These are phyloP conservation scores for Orthosia cruda DNA, from an alignment of 2,888 invertebrate genomes.

Conservation along the genomic window DNA sequence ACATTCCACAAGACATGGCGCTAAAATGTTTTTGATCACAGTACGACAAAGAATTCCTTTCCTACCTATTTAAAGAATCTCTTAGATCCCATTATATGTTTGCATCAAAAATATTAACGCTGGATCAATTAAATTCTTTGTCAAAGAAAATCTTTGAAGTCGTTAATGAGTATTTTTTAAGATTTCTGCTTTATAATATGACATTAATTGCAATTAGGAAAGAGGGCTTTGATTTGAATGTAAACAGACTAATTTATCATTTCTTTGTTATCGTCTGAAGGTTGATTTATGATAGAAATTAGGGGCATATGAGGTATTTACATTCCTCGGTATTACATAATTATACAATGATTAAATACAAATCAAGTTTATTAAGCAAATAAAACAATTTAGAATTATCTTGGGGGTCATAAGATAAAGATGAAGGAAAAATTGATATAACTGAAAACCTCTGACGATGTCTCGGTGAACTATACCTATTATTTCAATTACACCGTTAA, in stretches of 20 bases:
- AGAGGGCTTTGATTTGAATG: not conserved
- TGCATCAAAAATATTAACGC: not conserved
- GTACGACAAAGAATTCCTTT: not conserved
- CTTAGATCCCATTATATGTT: not conserved
- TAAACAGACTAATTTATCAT: slow-evolving; percentile 32
- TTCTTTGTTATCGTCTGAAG: slow-evolving; percentile 8
- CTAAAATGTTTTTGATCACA: not conserved
- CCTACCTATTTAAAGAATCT: not conserved
- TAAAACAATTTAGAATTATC: too few relatives aligned
- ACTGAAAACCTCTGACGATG: too few relatives aligned
- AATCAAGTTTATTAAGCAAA: too few relatives aligned
- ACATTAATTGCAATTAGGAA: slow-evolving; percentile 11
- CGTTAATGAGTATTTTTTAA: not conserved
- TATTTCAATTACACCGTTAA: too few relatives aligned
- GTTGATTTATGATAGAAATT: not conserved
- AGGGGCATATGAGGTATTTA: not conserved
- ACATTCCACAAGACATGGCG: not conserved
- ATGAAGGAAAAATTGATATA: too few relatives aligned
- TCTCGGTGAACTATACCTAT: too few relatives aligned
- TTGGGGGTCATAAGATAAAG: too few relatives aligned
- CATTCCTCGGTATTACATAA: too few relatives aligned
- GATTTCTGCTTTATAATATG: not conserved
- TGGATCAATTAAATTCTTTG: slow-evolving; percentile 30
- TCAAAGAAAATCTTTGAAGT: slow-evolving; percentile 29
- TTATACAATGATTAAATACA: too few relatives aligned